Percentiles rank a stretch among this genome's conserved stretches.
Conservation (phyloP, 2,888 invertebrate species). For the Tetropium fuscum region DNA sequence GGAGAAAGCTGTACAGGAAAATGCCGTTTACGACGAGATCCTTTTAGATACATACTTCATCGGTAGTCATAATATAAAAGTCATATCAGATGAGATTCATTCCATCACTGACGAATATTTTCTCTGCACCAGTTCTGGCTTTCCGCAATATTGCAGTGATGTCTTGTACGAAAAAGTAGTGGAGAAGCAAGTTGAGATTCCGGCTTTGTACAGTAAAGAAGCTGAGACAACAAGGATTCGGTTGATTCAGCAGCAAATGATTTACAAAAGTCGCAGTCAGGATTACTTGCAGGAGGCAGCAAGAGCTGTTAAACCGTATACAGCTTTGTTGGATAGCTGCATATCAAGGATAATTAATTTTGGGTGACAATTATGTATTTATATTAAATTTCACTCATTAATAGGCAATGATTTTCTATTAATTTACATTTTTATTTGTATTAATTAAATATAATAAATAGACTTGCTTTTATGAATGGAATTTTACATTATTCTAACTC, state of each 20-base stretch:
- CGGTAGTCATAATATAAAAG: not conserved
- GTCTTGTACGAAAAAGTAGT: not conserved
- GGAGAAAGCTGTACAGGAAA: conserved; percentile 6
- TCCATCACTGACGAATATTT: not conserved
- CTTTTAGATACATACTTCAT: not conserved
- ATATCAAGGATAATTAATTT: not conserved
- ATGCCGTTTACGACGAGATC: not conserved
- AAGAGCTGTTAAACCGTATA: not conserved
- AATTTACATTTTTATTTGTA: too few species aligned
- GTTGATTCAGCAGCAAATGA: not conserved
- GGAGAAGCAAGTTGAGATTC: conserved; percentile 7
- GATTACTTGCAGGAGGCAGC: conserved; percentile 10
- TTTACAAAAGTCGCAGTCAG: conserved; percentile 1
- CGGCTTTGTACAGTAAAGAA: not conserved
- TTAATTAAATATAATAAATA: too few species aligned
- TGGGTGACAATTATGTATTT: too few species aligned
- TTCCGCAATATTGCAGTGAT: not conserved
- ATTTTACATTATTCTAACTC: too few species aligned
- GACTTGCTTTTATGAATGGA: too few species aligned
- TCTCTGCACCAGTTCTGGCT: not conserved
- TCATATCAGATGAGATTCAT: not conserved
- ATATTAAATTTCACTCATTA: too few species aligned
- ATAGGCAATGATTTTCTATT: too few species aligned
- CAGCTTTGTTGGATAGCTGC: conserved; percentile 1
- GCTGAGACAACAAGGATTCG: not conserved